Evolutionary conservation across 2,797 vertebrate genomes (phyloP).

Genomic region (Todus mexicanus): DNA sequence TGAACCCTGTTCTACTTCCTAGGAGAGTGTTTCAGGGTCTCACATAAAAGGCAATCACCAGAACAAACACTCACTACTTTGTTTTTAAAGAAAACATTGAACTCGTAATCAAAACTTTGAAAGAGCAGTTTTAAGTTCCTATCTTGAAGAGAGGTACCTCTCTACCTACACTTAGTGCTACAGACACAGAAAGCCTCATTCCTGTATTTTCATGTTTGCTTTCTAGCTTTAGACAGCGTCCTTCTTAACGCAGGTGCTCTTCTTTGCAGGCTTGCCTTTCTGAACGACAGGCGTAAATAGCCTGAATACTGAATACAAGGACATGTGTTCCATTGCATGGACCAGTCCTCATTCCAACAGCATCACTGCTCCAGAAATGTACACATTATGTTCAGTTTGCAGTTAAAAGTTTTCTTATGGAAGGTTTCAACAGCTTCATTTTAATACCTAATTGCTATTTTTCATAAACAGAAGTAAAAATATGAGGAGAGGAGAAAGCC

Average conservation of each 20-base stretch:
- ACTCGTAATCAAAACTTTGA: background rate
- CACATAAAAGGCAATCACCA: background rate
- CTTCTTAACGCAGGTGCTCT: background rate
- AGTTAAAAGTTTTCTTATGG: background rate
- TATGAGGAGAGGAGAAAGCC: background rate
- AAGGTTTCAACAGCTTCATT: background rate
- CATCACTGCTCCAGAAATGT: background rate
- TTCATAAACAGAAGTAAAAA: background rate
- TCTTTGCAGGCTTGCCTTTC: background rate
- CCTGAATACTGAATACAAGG: background rate
- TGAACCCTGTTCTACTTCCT: background rate
- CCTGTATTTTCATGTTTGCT: background rate
- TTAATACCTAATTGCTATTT: background rate
- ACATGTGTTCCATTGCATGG: background rate
- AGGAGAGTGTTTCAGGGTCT: background rate
- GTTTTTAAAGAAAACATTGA: background rate
- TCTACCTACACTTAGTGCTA: background rate
- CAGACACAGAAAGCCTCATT: background rate
- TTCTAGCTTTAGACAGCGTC: background rate
- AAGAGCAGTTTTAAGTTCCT: background rate
- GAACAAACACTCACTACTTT: background rate
- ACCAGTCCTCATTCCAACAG: background rate
- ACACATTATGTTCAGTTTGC: rapidly evolving
- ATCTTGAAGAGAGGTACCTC: background rate
- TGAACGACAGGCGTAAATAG: background rate